Base-by-base conservation (phyloP, 2,113 vertebrate genomes). In the Cervus canadensis region DNA sequence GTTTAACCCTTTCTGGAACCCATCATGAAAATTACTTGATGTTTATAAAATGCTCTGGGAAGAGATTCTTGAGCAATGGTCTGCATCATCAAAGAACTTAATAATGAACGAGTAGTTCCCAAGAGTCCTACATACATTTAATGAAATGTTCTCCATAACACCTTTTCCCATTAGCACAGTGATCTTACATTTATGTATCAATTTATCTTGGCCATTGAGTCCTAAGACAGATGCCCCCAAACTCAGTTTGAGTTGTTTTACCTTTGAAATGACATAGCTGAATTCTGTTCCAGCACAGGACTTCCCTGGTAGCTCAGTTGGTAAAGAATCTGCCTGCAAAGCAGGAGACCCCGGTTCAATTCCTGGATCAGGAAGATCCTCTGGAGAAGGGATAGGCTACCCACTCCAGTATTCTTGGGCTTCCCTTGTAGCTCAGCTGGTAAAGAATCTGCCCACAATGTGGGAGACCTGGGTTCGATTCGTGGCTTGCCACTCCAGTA, bases 1-100 rank as follows among this genome's bases (percentile, higher is more conserved):
- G 62, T 87, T 97, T 97, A 98, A 98, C 95, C 93, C 96, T 97
- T 98, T 96, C 57, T 82, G 97, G 54, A 97, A 45, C 25, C 25
- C 45, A 92, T 81, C 84, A 30, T 40, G 86, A 92, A 95, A 89
- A 81, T 19, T 11, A 91, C 19, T n/a, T 56, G 64, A n/a, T 76
- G 87, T 78, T 94, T 93, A 95, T 78, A 74, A 76, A 93, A 21
- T 93, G 60, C 91, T 57, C 71, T 76, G 33, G 88, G 94, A 93
- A 89, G 89, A 87, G 76, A 89, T 87, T 93, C 60, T 74, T 91
- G 79, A 62, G 87, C 81, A 95, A 87, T 30, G 84, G 79, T 26
- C 79, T 50, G 11, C 76, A 25, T 54, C 94, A 83, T 71, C 91
- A 89, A 96, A 97, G 87, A 76, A 83, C 25, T 71, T 79, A 40